Conservation (phyloP, 2,888 invertebrate genomes). For the Tineola bisselliella region DNA sequence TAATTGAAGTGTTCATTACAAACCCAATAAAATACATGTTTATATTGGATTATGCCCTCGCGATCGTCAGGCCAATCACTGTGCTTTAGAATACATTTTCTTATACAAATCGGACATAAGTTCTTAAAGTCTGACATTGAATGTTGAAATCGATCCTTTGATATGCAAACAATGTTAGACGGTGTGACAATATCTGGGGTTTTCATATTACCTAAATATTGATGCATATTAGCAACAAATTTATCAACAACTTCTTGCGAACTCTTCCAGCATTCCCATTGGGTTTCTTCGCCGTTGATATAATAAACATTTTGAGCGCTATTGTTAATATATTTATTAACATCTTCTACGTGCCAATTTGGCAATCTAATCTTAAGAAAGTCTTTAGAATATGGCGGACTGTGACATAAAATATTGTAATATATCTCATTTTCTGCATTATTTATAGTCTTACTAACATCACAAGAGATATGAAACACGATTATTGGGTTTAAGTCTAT, state of each 20-base stretch:
- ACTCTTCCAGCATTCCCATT: slow-evolving; percentile 64
- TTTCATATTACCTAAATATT: slow-evolving; percentile 58
- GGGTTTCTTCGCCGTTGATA: slow-evolving; percentile 58
- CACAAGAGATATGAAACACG: slow-evolving; percentile 59
- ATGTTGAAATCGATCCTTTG: slow-evolving; percentile 59
- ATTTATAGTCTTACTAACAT: slow-evolving; percentile 35
- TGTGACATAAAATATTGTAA: slow-evolving; percentile 32
- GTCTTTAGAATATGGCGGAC: slow-evolving; percentile 38
- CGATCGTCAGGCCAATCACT: slow-evolving; percentile 60
- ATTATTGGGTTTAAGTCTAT: slow-evolving; percentile 67
- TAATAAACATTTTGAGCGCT: slow-evolving; percentile 64
- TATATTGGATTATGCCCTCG: slow-evolving; percentile 66
- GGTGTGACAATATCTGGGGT: slow-evolving; percentile 48
- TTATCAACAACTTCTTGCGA: slow-evolving; percentile 40
- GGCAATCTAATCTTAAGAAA: slow-evolving; percentile 50
- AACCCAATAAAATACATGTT: slow-evolving; percentile 68
- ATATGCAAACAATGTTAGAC: slow-evolving; percentile 62
- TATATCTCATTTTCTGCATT: slow-evolving; percentile 48
- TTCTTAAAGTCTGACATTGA: slow-evolving; percentile 59
- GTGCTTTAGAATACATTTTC: slow-evolving; percentile 33
- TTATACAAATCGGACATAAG: slow-evolving; percentile 71
- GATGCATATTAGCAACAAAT: slow-evolving; percentile 49
- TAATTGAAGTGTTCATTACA: slow-evolving; percentile 61
- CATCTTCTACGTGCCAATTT: slow-evolving; percentile 42
- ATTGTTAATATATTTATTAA: slow-evolving; percentile 55